Evolutionary conservation across 1,140 invertebrate species (phyloP), one percentile per base, ranked within the genome.

Genomic region (Dryas iulia): DNA sequence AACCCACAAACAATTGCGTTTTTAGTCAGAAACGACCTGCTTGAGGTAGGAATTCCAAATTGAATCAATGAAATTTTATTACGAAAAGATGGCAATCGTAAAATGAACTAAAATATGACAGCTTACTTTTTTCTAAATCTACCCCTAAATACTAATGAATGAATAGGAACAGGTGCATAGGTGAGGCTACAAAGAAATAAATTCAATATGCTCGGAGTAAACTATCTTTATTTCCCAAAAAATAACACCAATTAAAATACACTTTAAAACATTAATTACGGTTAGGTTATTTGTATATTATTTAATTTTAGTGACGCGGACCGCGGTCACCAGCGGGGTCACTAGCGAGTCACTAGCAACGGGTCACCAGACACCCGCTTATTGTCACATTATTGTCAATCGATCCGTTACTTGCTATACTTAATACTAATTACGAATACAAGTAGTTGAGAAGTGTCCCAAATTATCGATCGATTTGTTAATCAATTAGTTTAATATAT

Each of bases 161-260:
- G 18, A 18, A 47, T 10, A 47, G 39, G 8, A 18, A n/a, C n/a
- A 47, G 14, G 14, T 18, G 10, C 33, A 39, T n/a, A 21, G 7
- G 8, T 47, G 7, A 18, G 14, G 8, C 14, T 10, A 47, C 14
- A 47, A 47, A 47, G 14, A 56, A 86, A 83, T 82, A 82, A 87
- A 76, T 76, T 64, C 72, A 77, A 74, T 80, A 69, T 89, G 89
- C 87, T 87, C 87, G 84, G 86, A 91, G 83, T 90, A 87, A 86
- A 88, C 86, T 91, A 89, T 87, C 76, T 91, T 91, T 89, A 91
- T 89, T 89, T 78, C 78, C 83, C 89, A 89, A 84, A 77, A 79
- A 79, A 88, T 86, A 84, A 81, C 86, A 89, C 82, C 87, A 89
- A 91, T 85, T 83, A 87, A 86, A 87, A 87, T 82, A 88, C 82